Percentiles rank a stretch among this genome's conserved stretches.
Evolutionary conservation across 2,888 invertebrate genomes (phyloP).

Genomic region (Athalia circularis): DNA sequence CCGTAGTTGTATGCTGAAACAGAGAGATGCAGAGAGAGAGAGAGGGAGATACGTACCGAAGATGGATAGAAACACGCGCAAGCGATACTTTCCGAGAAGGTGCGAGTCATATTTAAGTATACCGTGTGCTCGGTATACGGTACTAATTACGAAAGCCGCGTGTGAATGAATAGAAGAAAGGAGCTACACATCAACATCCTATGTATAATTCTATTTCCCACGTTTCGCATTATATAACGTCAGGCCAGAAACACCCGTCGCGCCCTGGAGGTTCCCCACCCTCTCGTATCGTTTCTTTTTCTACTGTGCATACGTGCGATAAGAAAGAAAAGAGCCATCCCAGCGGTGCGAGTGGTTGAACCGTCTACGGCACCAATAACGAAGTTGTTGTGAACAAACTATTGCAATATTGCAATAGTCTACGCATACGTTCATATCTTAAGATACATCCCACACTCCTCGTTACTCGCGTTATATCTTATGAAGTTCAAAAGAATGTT

Average conservation of each 20-base stretch:
- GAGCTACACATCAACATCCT: slow-evolving; percentile 2
- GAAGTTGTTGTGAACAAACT: not conserved
- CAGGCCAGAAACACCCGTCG: too few relatives aligned
- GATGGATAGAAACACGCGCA: not conserved
- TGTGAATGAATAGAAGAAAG: slow-evolving; percentile 42
- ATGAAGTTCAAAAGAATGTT: too few relatives aligned
- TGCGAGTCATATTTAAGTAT: slow-evolving; percentile 35
- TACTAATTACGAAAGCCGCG: slow-evolving; percentile 38
- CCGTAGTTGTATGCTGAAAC: not conserved
- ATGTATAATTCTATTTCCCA: slow-evolving; percentile 17
- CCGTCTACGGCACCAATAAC: not conserved
- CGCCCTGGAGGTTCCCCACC: too few relatives aligned
- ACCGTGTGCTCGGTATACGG: not conserved
- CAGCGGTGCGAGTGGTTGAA: not conserved
- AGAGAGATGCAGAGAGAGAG: not conserved
- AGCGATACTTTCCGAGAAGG: slow-evolving; percentile 33
- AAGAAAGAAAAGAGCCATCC: too few relatives aligned
- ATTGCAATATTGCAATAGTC: not conserved
- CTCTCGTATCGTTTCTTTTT: too few relatives aligned
- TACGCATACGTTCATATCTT: not conserved
- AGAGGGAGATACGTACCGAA: not conserved
- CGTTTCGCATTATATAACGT: slow-evolving; percentile 10
- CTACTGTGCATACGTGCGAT: too few relatives aligned
- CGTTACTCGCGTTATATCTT: too few relatives aligned
- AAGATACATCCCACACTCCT: too few relatives aligned